These are phyloP conservation scores for Drosophila ananassae DNA, from an alignment of 1,140 invertebrate genomes.

Conservation along the genomic window DNA sequence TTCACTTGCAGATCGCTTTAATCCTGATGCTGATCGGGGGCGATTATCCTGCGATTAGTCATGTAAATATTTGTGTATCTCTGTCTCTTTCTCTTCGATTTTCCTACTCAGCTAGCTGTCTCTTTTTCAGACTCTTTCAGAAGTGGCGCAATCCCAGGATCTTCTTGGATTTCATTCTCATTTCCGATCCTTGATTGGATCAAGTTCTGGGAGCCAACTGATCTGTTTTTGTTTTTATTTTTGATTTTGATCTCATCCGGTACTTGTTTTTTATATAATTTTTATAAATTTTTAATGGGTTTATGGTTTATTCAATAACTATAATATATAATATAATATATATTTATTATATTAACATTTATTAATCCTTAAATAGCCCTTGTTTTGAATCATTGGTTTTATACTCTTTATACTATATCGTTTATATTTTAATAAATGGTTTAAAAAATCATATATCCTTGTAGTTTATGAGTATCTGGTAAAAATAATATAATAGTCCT, in stretches of 20 bases:
- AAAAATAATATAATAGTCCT: too few species aligned
- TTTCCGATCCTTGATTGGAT: constrained; percentile 40
- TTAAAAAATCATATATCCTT: too few species aligned
- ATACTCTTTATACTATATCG: too few species aligned
- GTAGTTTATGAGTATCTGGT: too few species aligned
- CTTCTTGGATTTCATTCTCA: constrained; percentile 14
- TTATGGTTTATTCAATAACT: too few species aligned
- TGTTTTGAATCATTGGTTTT: too few species aligned
- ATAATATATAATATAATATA: too few species aligned
- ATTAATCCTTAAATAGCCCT: too few species aligned
- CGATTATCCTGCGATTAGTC: constrained; percentile 46
- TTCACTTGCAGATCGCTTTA: constrained; percentile 25
- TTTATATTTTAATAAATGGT: too few species aligned
- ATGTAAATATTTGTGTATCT: constrained; percentile 42
- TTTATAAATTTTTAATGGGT: neutral
- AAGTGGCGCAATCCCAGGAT: constrained; percentile 28
- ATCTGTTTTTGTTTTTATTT: neutral
- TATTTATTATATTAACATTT: too few species aligned
- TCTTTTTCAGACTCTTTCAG: neutral
- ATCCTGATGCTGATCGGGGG: constrained; percentile 46
- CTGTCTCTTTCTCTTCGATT: neutral
- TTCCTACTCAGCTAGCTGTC: neutral
- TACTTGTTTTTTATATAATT: constrained; percentile 27
- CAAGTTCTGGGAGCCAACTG: constrained; percentile 19
- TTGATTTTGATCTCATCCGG: constrained; percentile 27